These are phyloP conservation scores for Pterocles orientalis DNA, from an alignment of 2,113 vertebrate genomes.

Conservation along the genomic window DNA sequence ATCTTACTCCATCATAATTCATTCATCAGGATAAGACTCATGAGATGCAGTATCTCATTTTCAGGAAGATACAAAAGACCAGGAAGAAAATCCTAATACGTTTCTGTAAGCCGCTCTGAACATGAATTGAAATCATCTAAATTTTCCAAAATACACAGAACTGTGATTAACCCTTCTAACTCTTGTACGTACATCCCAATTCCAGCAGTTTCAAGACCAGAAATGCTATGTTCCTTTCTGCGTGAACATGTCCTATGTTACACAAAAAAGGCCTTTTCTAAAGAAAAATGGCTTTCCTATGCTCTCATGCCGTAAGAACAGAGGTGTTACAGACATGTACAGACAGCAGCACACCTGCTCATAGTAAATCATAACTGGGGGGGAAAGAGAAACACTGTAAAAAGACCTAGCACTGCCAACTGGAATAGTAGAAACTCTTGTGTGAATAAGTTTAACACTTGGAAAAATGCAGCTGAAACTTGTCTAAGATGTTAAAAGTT, in stretches of 20 bases:
- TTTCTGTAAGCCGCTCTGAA: background rate
- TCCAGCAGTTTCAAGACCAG: background rate
- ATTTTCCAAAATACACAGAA: background rate
- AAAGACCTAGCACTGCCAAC: background rate
- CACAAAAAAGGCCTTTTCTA: background rate
- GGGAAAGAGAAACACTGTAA: background rate
- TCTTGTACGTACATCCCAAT: background rate
- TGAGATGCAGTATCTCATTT: background rate
- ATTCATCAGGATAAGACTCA: slow-evolving; percentile 4
- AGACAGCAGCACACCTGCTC: background rate
- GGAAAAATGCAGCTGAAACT: background rate
- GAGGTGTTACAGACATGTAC: background rate
- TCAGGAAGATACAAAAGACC: background rate
- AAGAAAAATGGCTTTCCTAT: background rate
- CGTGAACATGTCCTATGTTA: background rate
- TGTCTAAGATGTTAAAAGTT: background rate
- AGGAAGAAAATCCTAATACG: background rate
- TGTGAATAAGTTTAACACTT: background rate
- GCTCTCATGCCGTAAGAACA: background rate
- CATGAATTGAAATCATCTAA: background rate
- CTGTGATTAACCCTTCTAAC: background rate
- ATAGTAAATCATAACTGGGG: background rate
- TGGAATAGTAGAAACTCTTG: background rate
- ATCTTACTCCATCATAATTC: background rate
- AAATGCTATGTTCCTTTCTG: background rate